phyloP scores from a whole-genome alignment of 2,888 invertebrate genomes.

The Papilio protenor region DNA sequence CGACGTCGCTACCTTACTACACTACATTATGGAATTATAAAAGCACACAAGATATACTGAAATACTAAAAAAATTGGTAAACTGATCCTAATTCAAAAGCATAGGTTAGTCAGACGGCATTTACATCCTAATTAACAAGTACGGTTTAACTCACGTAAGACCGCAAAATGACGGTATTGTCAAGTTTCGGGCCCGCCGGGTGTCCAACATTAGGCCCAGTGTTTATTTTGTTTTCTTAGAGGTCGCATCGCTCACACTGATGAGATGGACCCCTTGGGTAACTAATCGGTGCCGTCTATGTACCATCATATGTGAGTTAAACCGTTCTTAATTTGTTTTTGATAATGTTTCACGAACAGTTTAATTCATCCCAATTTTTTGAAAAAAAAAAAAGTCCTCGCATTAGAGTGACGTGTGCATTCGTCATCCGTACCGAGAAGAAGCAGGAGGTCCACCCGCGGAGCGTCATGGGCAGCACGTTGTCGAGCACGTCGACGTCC shows the following conservation, averaged over 20 bases:
- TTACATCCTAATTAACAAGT: neutral
- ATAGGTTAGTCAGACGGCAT: neutral
- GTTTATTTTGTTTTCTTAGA: too few species aligned
- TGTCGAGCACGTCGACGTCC: slow-evolving; percentile 89
- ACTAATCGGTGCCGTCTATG: too few species aligned
- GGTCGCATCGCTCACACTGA: too few species aligned
- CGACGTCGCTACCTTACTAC: neutral
- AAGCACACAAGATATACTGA: neutral
- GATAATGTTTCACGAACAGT: too few species aligned
- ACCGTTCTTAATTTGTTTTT: too few species aligned
- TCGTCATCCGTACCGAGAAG: slow-evolving; percentile 81
- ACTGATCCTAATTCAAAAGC: slow-evolving; percentile 46
- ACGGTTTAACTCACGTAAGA: neutral
- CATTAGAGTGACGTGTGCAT: neutral
- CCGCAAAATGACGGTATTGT: too few species aligned
- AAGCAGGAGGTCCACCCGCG: slow-evolving; percentile 88
- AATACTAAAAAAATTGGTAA: slow-evolving; percentile 33
- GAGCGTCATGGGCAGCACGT: slow-evolving; percentile 88
- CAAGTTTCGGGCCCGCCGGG: too few species aligned
- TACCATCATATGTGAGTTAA: too few species aligned
- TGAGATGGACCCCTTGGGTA: too few species aligned
- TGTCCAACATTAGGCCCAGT: too few species aligned
- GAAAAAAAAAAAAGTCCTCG: too few species aligned
- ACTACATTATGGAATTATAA: neutral
- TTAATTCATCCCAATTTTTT: too few species aligned